Conservation (phyloP, 2,797 vertebrate species). For the Cirrhinus mrigala region DNA sequence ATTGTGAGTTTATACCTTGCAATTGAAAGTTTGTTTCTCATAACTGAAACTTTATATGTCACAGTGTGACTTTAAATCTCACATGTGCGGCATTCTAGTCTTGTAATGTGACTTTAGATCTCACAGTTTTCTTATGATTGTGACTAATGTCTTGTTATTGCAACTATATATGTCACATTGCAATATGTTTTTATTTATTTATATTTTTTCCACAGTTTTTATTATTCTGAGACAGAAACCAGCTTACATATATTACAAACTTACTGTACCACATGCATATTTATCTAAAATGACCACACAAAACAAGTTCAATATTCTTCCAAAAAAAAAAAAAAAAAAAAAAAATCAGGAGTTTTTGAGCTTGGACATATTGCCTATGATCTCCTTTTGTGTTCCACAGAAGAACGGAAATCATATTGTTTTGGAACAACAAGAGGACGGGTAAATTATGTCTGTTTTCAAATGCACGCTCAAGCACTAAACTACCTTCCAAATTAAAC, state of each 20-base stretch:
- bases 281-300: no score
- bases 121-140: not conserved
- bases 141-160: not conserved
- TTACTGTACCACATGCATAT: no score
- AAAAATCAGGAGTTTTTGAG: no score
- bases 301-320: no score
- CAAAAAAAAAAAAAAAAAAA: no score
- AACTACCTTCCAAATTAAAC: slow-evolving; percentile 36
- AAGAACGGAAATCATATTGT: not conserved
- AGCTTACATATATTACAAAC: no score
- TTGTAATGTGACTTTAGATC: not conserved
- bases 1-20: not conserved
- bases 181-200: no score
- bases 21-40: not conserved
- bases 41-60: not conserved
- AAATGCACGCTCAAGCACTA: not conserved
- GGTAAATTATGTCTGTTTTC: slow-evolving; percentile 22
- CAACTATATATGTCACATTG: not conserved
- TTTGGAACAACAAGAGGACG: not conserved
- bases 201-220: no score
- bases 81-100: not conserved
- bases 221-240: no score
- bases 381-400: not conserved
- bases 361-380: not conserved
- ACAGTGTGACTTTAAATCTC: not conserved